A percentile compares a stretch with the other conserved stretches of the same genome.
Conservation (phyloP, 2,113 vertebrate species). For the Patagioenas fasciata region DNA sequence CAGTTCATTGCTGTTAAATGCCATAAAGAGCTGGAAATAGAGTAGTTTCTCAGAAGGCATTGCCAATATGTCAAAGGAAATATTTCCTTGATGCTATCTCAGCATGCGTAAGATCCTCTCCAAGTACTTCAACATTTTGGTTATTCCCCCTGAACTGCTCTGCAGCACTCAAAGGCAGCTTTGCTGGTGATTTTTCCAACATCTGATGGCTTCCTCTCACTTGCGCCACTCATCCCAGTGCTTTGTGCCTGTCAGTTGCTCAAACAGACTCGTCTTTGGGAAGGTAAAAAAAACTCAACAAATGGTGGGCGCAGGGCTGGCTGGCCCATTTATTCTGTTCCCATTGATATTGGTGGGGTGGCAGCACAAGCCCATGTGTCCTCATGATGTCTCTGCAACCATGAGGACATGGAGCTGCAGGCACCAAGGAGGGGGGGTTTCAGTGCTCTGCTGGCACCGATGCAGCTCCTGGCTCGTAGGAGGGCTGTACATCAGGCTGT, state of each 20-base stretch:
- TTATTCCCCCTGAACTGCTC: neutral
- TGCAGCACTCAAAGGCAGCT: neutral
- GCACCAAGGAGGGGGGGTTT: rapidly evolving
- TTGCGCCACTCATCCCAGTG: rapidly evolving
- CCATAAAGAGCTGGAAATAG: conserved; percentile 46
- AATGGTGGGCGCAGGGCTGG: neutral
- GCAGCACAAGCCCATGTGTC: neutral
- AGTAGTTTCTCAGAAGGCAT: conserved; percentile 55
- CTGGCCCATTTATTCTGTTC: neutral
- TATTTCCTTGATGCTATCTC: neutral
- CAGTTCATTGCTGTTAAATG: conserved; percentile 47
- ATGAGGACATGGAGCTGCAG: rapidly evolving
- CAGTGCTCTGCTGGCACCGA: rapidly evolving
- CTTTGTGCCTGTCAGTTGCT: neutral
- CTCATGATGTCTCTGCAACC: neutral
- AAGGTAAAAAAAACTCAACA: neutral
- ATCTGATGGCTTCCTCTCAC: neutral
- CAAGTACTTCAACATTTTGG: neutral
- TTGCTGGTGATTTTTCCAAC: neutral
- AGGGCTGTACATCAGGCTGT: neutral
- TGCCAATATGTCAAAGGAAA: conserved; percentile 27
- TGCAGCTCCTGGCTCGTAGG: neutral
- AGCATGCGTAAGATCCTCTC: neutral
- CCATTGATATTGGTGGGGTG: rapidly evolving
- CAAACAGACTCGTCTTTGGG: neutral